These are phyloP conservation scores for Vimba vimba DNA, from an alignment of 2,113 vertebrate species.

Conservation along the genomic window DNA sequence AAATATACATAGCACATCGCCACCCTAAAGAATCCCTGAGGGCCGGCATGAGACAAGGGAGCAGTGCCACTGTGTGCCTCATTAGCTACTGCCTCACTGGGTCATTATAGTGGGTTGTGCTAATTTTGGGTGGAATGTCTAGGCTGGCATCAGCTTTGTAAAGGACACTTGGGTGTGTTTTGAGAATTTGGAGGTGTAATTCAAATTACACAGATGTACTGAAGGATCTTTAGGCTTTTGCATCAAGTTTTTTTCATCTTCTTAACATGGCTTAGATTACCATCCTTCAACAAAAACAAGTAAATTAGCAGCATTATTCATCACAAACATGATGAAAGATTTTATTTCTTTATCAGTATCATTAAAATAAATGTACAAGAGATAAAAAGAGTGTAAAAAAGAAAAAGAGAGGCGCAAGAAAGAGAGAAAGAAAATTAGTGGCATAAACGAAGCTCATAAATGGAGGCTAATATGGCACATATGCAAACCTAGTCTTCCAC, in stretches of 20 bases:
- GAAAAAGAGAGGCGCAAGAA: neutral
- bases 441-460: slow-evolving; percentile 27
- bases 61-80: neutral
- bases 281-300: neutral
- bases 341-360: neutral
- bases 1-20: neutral
- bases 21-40: neutral
- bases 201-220: neutral
- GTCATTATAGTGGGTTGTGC: slow-evolving; percentile 14
- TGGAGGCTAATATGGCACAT: slow-evolving; percentile 26
- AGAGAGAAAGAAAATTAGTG: neutral
- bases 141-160: slow-evolving; percentile 21
- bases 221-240: neutral
- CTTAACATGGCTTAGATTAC: neutral
- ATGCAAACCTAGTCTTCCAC: slow-evolving; percentile 58
- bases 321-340: neutral
- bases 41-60: neutral
- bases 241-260: neutral
- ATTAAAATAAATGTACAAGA: neutral
- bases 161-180: slow-evolving; percentile 21
- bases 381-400: neutral
- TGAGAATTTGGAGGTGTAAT: slow-evolving; percentile 1
- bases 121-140: slow-evolving; percentile 18
- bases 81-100: neutral
- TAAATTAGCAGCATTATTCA: neutral